Conservation (phyloP, 2,113 vertebrate species). For the Otis tarda region DNA sequence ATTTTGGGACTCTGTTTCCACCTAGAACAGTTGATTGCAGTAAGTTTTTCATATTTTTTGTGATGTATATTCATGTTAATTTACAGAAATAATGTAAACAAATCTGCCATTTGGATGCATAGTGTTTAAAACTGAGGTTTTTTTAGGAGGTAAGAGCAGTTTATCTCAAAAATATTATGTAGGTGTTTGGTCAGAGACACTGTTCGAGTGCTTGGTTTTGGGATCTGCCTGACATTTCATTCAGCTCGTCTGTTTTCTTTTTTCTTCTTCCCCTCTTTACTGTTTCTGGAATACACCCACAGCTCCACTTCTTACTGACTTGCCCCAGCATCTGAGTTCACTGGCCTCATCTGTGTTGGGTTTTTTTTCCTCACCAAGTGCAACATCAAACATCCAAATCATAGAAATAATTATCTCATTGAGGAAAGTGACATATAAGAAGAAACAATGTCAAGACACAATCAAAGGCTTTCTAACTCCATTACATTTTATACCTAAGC, state of each 20-base stretch:
- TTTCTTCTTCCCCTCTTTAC: not conserved
- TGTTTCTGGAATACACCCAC: not conserved
- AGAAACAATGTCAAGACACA: not conserved
- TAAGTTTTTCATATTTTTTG: fast-evolving
- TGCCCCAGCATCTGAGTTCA: not conserved
- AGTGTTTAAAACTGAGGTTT: not conserved
- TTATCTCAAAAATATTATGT: not conserved
- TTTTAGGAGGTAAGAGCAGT: not conserved
- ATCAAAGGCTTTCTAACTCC: not conserved
- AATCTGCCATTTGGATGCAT: not conserved
- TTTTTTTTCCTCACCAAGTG: not conserved
- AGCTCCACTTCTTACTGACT: not conserved
- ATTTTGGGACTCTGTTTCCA: not conserved
- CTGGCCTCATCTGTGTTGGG: not conserved
- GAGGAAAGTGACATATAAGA: not conserved
- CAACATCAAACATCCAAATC: not conserved
- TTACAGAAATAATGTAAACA: not conserved
- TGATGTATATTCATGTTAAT: not conserved
- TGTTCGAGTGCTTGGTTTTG: not conserved
- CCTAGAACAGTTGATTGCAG: not conserved
- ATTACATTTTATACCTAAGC: not conserved
- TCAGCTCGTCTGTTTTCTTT: not conserved
- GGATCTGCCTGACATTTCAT: not conserved
- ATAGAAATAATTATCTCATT: not conserved
- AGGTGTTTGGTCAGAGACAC: not conserved